These are phyloP conservation scores for Papilio dardanus DNA, from an alignment of 1,140 invertebrate genomes.

Conservation along the genomic window DNA sequence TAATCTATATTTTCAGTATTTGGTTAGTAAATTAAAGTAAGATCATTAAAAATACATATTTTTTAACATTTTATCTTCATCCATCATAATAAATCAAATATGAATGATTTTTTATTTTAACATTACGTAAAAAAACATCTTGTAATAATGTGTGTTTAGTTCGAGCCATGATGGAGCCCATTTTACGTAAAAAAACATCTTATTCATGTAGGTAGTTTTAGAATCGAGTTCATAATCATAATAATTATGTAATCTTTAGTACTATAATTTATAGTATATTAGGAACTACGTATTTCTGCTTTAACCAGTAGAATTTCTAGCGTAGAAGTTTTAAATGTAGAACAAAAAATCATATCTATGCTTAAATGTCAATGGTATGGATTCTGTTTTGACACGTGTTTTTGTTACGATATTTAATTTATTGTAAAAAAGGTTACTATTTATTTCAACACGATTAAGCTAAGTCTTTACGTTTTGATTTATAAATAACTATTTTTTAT, in stretches of 20 bases:
- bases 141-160: too few relatives aligned
- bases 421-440: background rate
- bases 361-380: conserved; percentile 9
- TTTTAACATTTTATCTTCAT: background rate
- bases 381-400: background rate
- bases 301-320: background rate
- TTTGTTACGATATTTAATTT: background rate
- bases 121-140: too few relatives aligned
- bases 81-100: conserved; percentile 45
- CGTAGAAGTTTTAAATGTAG: background rate
- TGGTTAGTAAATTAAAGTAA: background rate
- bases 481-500: background rate
- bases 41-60: background rate
- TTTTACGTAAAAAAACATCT: too few relatives aligned
- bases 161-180: too few relatives aligned
- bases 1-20: background rate
- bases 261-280: background rate
- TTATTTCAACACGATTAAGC: background rate
- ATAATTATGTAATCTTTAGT: background rate
- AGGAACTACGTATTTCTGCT: background rate
- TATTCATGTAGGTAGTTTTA: too few relatives aligned
- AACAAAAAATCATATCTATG: background rate
- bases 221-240: conserved; percentile 27
- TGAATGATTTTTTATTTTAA: conserved; percentile 47
- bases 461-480: background rate